Percentiles rank a stretch among this genome's conserved stretches.
These are phyloP conservation scores for Phylloscopus collybita DNA, from an alignment of 2,797 vertebrate genomes.

Conservation along the genomic window DNA sequence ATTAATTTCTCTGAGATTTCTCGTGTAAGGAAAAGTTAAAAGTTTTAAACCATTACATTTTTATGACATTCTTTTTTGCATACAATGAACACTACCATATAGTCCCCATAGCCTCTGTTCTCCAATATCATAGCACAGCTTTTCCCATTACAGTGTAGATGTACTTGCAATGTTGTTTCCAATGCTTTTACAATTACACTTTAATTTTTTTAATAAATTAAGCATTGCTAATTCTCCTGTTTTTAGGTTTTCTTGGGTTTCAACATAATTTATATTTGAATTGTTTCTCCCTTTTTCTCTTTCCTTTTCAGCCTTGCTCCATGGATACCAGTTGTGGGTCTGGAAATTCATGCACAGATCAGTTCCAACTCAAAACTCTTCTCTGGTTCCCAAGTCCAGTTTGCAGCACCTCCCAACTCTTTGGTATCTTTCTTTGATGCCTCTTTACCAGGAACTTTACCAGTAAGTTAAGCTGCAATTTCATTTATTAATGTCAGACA, in stretches of 20 bases:
- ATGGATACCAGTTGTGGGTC: constrained; percentile 90
- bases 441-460: constrained; percentile 94
- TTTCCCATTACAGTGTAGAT: background rate
- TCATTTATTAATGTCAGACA: background rate
- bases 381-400: constrained; percentile 88
- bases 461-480: constrained; percentile 81
- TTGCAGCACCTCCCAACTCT: constrained; percentile 93
- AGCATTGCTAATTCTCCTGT: background rate
- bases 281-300: background rate
- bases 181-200: background rate
- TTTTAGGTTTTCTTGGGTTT: background rate
- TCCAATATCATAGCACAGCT: background rate
- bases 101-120: background rate
- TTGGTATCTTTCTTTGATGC: constrained; percentile 96
- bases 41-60: background rate
- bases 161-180: background rate
- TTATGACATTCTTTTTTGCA: background rate
- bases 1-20: constrained; percentile 25
- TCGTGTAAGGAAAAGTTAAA: background rate
- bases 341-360: constrained; percentile 97
- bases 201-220: background rate
- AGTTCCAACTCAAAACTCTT: constrained; percentile 93
- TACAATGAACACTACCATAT: background rate
- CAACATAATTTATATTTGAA: background rate
- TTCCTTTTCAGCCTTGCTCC: constrained; percentile 75